Conservation (phyloP, 2,113 vertebrate genomes). For the Nesogale talazaci region DNA sequence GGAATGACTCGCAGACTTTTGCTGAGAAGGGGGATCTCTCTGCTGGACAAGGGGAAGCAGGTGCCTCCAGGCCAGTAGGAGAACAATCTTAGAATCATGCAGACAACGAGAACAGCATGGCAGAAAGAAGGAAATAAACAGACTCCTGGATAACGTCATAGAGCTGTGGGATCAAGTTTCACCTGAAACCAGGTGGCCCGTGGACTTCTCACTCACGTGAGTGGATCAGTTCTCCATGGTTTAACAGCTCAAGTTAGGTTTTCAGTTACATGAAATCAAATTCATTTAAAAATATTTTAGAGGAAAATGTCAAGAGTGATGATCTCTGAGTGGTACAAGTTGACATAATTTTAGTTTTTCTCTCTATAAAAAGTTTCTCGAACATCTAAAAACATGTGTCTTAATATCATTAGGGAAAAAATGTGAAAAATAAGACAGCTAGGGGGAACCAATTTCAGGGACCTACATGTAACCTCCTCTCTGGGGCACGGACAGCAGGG, state of each 20-base stretch:
- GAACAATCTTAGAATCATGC: neutral
- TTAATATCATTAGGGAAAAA: no score
- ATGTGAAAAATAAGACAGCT: no score
- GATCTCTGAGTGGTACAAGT: slow-evolving; percentile 6
- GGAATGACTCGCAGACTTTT: slow-evolving; percentile 1
- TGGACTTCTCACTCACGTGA: neutral
- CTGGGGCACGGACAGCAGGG: no score
- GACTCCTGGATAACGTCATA: neutral
- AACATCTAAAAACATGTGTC: neutral
- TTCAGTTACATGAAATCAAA: slow-evolving; percentile 47
- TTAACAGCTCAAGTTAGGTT: slow-evolving; percentile 25
- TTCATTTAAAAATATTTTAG: neutral
- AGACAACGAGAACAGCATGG: neutral
- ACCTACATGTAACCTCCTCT: no score
- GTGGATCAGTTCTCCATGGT: neutral
- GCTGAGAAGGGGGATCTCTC: slow-evolving; percentile 13
- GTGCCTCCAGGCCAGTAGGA: no score
- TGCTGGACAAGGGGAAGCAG: neutral
- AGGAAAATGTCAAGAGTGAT: slow-evolving; percentile 3
- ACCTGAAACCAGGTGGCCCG: neutral
- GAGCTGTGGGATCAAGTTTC: neutral
- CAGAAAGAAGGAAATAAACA: neutral
- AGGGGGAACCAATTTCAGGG: no score
- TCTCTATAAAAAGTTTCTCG: neutral
- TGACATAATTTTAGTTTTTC: neutral